Base-by-base conservation (phyloP, 2,797 vertebrate genomes). In the Anguilla pacifica region DNA sequence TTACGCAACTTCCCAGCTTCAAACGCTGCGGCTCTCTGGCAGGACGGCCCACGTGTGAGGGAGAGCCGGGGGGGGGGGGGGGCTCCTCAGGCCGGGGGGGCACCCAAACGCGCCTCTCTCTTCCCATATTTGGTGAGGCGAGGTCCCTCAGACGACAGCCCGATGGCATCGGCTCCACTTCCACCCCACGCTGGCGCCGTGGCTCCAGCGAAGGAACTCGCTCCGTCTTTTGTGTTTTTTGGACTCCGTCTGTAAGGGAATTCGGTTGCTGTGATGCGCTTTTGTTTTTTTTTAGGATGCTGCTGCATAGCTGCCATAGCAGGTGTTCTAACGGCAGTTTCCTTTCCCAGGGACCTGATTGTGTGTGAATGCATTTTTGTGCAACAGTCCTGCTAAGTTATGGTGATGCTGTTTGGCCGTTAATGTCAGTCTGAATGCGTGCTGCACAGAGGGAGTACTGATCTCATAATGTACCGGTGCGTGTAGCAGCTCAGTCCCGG, bases 81-180 rank as follows among this genome's bases (percentile, higher is more conserved):
- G 31, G 31, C 31, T 35, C 35, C 35, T 35, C 35, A 35, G 28
- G 72, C 51, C 74, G 72, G 57, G 64, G 53, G n/a, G 64, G 79
- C 31, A 77, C 59, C 49, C 19, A 86, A 70, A 46, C 1, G 51
- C 67, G 57, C 10, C 31, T 28, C 70, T 84, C 59, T 74, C 31
- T 67, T 51, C 85, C 88, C 77, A 72, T 88, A 88, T 88, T 88
- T 83, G 88, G 84, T 28, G 46, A 83, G 88, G 55, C 49, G 7
- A 10, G 74, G 84, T 53, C 59, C 74, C 77, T 61, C 57, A 35
- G 15, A 46, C 19, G 15, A 61, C 55, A 53, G 17, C 31, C 28
- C 9, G 19, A 64, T 70, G 64, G 22, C 81, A 28, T 55, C 51
- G 43, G 49, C 51, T 72, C 84, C 51, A 43, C n/a, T 83, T n/a